These are phyloP conservation scores for Platerodrilus igneus DNA, from an alignment of 2,888 invertebrate species.

Conservation along the genomic window DNA sequence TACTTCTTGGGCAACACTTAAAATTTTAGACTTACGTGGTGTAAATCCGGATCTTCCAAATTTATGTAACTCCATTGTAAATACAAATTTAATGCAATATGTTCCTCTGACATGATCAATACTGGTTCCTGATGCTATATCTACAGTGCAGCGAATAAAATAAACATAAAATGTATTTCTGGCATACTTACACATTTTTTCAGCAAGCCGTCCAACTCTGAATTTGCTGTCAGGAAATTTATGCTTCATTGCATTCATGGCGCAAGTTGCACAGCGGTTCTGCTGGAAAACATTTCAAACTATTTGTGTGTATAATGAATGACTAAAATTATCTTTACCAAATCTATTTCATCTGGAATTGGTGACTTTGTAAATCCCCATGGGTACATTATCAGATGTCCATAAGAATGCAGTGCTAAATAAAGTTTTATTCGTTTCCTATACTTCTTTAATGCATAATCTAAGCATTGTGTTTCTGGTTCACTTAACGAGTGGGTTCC, in stretches of 20 bases:
- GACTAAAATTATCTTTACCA: no score
- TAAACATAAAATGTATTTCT: no score
- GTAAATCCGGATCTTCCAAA: constrained; percentile 30
- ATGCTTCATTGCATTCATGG: neutral
- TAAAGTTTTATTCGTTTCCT: constrained; percentile 26
- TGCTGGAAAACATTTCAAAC: constrained; percentile 15
- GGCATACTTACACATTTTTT: constrained; percentile 25
- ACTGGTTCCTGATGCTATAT: constrained; percentile 26
- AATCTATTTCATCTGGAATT: constrained; percentile 20
- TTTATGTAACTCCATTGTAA: constrained; percentile 29
- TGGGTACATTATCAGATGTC: constrained; percentile 32
- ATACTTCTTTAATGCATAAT: constrained; percentile 29
- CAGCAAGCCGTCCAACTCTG: constrained; percentile 26
- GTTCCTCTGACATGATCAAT: constrained; percentile 28
- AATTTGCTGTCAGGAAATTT: constrained; percentile 10
- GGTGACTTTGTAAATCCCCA: constrained; percentile 27
- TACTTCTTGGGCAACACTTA: constrained; percentile 27
- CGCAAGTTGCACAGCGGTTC: constrained; percentile 11
- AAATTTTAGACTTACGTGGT: constrained; percentile 21
- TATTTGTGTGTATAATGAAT: no score
- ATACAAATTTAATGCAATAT: constrained; percentile 30
- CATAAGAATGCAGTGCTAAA: constrained; percentile 30
- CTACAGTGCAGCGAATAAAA: no score
- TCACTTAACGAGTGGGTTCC: constrained; percentile 30
- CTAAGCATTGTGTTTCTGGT: constrained; percentile 33